phyloP scores from a whole-genome alignment of 2,797 vertebrate species.

The Ctenosaura bakeri region DNA sequence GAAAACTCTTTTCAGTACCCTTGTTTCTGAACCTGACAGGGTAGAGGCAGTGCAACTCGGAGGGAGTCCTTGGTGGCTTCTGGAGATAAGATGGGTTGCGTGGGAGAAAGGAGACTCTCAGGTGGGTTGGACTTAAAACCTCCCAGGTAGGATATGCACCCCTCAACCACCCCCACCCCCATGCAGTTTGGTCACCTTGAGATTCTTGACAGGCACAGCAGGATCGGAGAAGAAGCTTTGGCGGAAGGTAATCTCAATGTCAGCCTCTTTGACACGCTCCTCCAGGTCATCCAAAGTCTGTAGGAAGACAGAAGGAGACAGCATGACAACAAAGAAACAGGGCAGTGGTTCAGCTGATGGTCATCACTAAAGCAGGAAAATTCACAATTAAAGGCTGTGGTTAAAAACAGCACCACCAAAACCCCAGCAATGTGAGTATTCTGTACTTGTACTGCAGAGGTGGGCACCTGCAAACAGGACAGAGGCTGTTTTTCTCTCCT shows the following conservation, averaged over 20 bases:
- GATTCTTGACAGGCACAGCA: slow-evolving; percentile 93
- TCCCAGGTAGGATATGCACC: background rate
- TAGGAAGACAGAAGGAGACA: slow-evolving; percentile 8
- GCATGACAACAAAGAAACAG: slow-evolving; percentile 5
- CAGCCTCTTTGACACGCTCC: slow-evolving; percentile 91
- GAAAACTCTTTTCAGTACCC: background rate
- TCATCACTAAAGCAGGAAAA: too few relatives aligned
- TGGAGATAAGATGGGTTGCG: background rate
- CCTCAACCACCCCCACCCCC: background rate
- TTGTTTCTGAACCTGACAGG: background rate
- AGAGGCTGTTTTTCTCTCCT: too few relatives aligned
- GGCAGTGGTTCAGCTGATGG: background rate
- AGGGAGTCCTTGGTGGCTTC: background rate
- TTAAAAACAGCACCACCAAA: background rate
- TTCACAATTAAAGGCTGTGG: background rate
- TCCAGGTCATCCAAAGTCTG: slow-evolving; percentile 95
- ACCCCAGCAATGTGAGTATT: too few relatives aligned
- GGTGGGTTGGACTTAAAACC: too few relatives aligned
- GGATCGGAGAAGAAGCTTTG: slow-evolving; percentile 97
- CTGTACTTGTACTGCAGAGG: background rate
- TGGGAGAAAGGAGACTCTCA: background rate
- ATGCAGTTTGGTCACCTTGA: slow-evolving; percentile 85
- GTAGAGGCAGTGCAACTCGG: too few relatives aligned
- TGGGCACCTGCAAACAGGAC: too few relatives aligned
- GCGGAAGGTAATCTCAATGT: slow-evolving; percentile 95